A percentile compares a stretch with the other conserved stretches of the same genome.
Conservation (phyloP, 1,140 invertebrate genomes). For the Marisa cornuarietis region DNA sequence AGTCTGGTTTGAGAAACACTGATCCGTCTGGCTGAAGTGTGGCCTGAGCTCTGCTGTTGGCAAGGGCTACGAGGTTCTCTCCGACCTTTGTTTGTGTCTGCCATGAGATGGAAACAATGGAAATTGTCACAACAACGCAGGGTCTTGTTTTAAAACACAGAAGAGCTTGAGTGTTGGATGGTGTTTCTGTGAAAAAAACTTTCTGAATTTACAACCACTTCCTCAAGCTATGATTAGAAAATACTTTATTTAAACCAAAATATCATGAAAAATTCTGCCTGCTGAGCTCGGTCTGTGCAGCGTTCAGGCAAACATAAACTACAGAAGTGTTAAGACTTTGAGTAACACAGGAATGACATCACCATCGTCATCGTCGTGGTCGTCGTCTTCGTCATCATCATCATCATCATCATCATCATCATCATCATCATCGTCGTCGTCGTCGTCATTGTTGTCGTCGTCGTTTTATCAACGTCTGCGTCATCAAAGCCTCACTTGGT, state of each 20-base stretch:
- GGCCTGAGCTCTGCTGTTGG: neutral
- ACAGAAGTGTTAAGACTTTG: too few relatives aligned
- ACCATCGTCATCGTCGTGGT: neutral
- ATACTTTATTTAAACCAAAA: neutral
- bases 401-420: neutral
- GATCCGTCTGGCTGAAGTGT: neutral
- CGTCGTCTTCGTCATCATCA: neutral
- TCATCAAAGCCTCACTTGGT: conserved; percentile 9
- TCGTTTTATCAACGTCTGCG: too few relatives aligned
- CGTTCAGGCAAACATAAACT: too few relatives aligned
- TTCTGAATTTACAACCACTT: neutral
- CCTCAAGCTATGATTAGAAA: neutral
- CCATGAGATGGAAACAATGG: too few relatives aligned
- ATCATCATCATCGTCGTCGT: neutral
- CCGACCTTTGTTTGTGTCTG: neutral
- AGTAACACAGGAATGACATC: too few relatives aligned
- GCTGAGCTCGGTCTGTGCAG: neutral
- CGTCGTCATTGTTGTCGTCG: neutral
- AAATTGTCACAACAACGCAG: too few relatives aligned
- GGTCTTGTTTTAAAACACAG: too few relatives aligned
- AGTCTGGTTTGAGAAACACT: conserved; percentile 2
- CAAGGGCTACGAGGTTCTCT: neutral
- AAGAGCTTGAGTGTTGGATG: too few relatives aligned
- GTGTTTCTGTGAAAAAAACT: neutral
- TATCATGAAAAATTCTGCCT: neutral